Evolutionary conservation across 2,888 invertebrate species (phyloP), one percentile per base, ranked within the genome.

Genomic region (Limnephilus auricula): DNA sequence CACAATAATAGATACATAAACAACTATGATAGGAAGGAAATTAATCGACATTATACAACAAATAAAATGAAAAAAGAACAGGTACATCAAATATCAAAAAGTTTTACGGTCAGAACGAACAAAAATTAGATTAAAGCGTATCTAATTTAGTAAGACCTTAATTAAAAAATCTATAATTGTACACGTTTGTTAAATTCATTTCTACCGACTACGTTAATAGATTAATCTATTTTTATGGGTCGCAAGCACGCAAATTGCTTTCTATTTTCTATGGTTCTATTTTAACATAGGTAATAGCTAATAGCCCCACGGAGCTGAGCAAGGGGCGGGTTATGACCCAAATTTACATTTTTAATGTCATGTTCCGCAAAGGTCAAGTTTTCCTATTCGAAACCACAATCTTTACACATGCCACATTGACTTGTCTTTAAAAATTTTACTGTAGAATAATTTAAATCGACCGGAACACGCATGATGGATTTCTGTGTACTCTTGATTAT

Each of bases 171-270:
- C 31, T 50, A 50, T 86, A 86, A 30, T 32, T 31, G 9, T 86
- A 45, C 50, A 50, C 30, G 31, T 86, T 50, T 15, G 45, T 18
- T n/a, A n/a, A n/a, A n/a, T n/a, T 86, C 5, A 31, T 30, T 50
- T 30, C 50, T 5, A 50, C 30, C 25, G 12, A 50, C 15, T 50
- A n/a, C 45, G 34, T 34, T 37, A 79, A 13, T 40, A 6, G 79
- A 45, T 82, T 89, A 80, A 37, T 84, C 65, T 90, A 89, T 82
- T 90, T 85, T 90, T 78, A 90, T 40, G 30, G 40, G 15, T 65
- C 40, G 0, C 32, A 9, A 85, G 34, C 90, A 90, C 90, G 90
- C 90, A 90, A 34, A 85, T 86, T 90, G 90, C 90, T 86, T 90
- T 85, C 90, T 86, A 40, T 83, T 50, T 32, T 31, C 50, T 30